Conservation (phyloP, 2,888 invertebrate species). For the Mongoloraphidia duomilia region DNA sequence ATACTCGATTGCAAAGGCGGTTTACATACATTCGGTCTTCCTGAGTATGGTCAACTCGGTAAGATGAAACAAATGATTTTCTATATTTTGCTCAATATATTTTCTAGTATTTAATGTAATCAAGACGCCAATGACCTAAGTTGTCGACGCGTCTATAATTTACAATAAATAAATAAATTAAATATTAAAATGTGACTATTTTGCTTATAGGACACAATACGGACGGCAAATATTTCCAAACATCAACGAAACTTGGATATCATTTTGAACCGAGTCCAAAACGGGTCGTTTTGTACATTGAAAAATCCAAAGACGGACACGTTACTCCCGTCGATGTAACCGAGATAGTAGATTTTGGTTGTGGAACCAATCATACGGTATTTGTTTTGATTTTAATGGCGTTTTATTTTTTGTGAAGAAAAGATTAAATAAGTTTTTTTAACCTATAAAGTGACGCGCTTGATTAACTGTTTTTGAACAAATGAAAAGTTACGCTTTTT, state of each 20-base stretch:
- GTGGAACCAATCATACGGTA: constrained; percentile 84
- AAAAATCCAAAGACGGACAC: constrained; percentile 76
- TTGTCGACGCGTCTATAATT: no score
- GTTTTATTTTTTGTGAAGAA: no score
- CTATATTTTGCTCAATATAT: neutral
- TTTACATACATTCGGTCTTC: constrained; percentile 80
- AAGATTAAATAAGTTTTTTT: no score
- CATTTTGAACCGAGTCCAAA: constrained; percentile 76
- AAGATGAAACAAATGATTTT: constrained; percentile 31
- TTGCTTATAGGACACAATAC: constrained; percentile 76
- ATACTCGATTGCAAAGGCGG: constrained; percentile 80
- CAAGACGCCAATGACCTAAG: no score
- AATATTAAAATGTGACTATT: no score
- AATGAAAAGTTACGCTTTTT: no score
- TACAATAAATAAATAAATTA: no score
- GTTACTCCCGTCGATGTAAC: constrained; percentile 71
- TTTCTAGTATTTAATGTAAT: no score
- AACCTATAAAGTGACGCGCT: no score
- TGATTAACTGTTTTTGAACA: no score
- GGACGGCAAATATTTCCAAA: constrained; percentile 88
- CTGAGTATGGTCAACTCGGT: constrained; percentile 84
- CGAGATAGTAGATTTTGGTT: constrained; percentile 77
- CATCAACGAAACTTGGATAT: constrained; percentile 74
- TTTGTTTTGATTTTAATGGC: constrained; percentile 17
- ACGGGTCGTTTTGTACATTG: constrained; percentile 71